Evolutionary conservation across 2,113 vertebrate species (phyloP), one percentile per base, ranked within the genome.

Genomic region (Acanthochromis polyacanthus): DNA sequence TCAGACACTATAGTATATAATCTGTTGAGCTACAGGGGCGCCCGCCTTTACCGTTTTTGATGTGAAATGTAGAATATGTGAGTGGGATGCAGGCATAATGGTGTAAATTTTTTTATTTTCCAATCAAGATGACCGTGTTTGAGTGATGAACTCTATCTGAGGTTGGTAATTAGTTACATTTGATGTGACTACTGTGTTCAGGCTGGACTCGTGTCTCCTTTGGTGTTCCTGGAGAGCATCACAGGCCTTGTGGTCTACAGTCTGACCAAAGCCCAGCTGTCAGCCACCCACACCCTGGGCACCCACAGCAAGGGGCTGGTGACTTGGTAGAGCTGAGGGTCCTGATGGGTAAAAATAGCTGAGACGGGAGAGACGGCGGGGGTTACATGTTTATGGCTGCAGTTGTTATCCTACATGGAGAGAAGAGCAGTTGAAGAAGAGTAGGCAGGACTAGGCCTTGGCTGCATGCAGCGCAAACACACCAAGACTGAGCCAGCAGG

Each of bases 301-400:
- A 60, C 64, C 55, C 46, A 32, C 84, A 59, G 66, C 79, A 51
- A 63, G 68, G 72, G 72, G 36, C 56, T 61, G 71, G 12, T 51
- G 20, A 66, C 69, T 51, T 60, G 58, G 69, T 72, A 52, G 45
- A 56, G 68, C 23, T 75, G 59, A 70, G 22, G 62, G 65, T 64
- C 73, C 83, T 36, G 36, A 69, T 45, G 22, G 30, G 30, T 89
- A 91, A 89, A 90, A 93, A 91, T 92, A 93, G 88, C 83, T 61
- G 28, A 76, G 60, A 46, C 28, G 1, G 65, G 64, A 86, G 63
- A 81, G n/a, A 59, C 48, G 6, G 58, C n/a, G 16, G 77, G 72
- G 50, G 79, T 75, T 71, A 50, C 74, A 58, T 89, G 79, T 88
- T 87, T 89, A 88, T 69, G 78, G 58, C 71, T 64, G 69, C 83